A percentile compares a stretch with the other conserved stretches of the same genome.
phyloP scores from a whole-genome alignment of 2,113 vertebrate species.

The Jacana jacana region DNA sequence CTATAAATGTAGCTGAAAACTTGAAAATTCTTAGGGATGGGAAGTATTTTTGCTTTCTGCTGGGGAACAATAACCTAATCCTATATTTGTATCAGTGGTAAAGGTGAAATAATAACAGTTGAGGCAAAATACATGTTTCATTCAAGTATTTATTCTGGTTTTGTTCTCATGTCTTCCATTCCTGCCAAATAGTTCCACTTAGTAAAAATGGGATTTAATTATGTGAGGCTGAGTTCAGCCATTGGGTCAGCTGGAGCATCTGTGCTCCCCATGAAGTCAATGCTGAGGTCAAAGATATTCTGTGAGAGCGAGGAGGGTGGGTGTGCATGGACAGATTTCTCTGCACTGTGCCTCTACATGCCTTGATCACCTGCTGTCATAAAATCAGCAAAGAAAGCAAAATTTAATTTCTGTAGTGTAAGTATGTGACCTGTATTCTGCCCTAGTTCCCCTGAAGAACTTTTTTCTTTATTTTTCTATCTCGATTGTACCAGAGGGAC shows the following conservation, averaged over 20 bases:
- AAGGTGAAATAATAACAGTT: background rate
- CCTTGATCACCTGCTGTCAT: background rate
- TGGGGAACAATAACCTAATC: background rate
- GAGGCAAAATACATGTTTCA: background rate
- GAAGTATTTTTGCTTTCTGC: background rate
- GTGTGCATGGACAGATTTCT: background rate
- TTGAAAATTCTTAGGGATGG: background rate
- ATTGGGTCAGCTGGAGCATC: background rate
- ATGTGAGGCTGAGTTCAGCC: background rate
- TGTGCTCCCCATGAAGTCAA: background rate
- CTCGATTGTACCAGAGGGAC: background rate
- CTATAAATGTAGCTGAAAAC: background rate
- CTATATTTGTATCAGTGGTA: background rate
- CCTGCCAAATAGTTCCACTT: background rate
- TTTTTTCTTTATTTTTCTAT: background rate
- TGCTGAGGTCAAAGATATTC: background rate
- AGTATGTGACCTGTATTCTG: background rate
- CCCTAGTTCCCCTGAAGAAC: background rate
- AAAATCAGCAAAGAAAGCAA: background rate
- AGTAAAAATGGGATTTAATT: background rate
- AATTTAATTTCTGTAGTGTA: background rate
- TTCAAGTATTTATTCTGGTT: background rate
- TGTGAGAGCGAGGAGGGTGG: rapidly evolving
- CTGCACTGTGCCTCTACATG: background rate
- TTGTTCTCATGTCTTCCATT: background rate